Base-by-base conservation (phyloP, 2,113 vertebrate genomes). In the Tapirus terrestris region DNA sequence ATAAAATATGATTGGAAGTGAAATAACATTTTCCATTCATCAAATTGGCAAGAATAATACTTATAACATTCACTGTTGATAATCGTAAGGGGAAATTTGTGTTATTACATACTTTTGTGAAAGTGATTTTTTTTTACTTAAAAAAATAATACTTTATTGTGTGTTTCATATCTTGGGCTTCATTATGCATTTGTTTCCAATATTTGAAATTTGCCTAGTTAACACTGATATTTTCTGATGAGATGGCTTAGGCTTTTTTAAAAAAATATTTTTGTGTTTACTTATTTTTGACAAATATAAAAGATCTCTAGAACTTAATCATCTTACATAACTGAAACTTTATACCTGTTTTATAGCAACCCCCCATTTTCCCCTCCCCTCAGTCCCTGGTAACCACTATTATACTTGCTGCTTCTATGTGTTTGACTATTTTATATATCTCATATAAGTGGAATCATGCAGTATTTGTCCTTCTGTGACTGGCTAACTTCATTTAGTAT, bases 201-300 rank as follows among this genome's bases (percentile, higher is more conserved):
- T 67, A 53, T 89, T 65, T 82, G 39, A 88, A 73, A 60, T 87
- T 96, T 84, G 17, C 33, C 18, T 68, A 88, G 21, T 93, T 88
- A 83, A 88, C 60, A 77, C 33, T 29, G 48, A 92, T 58, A 43
- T 82, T 83, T 75, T 95, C 53, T 88, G 16, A 63, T 89, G 87
- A 77, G 87, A 89, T 17, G 12, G n/a, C 58, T 23, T 31, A 43
- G 58, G 21, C 25, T 21, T 88, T 39, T 43, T 76, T 1, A 89
- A 75, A 89, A 89, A 53, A 73, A 39, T 45, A 13, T 58, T 89
- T 89, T 76, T 61, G 23, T 89, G 25, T 27, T 81, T 61, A 61
- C 39, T 33, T 60, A 61, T 31, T 82, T 89, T 77, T 89, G 8
- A 63, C 8, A 63, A 77, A n/a, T 36, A 60, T 33, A 27, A 20